Conservation (phyloP, 2,888 invertebrate species). For the Drosophila pseudotakahashii region DNA sequence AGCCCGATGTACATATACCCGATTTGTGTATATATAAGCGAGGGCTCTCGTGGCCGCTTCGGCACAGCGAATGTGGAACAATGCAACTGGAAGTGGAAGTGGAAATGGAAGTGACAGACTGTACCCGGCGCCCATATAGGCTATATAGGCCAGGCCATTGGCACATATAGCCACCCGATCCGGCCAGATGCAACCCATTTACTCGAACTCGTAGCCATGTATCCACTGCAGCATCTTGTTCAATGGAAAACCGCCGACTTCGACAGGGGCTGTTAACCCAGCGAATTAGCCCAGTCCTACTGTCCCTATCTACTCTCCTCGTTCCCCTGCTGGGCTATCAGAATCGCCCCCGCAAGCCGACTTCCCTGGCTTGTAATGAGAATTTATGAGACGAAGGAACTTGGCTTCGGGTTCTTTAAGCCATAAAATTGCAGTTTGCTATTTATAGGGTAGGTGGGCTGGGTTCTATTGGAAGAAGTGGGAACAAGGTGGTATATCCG, state of each 20-base stretch:
- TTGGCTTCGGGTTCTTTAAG: not conserved
- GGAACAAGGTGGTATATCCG: not conserved
- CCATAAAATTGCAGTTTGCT: constrained; percentile 12
- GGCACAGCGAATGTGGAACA: constrained; percentile 26
- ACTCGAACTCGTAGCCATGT: not conserved
- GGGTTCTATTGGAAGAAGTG: not conserved
- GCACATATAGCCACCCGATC: constrained; percentile 51
- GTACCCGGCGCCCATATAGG: constrained; percentile 49
- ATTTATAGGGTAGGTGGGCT: constrained; percentile 2
- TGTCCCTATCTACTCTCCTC: not conserved
- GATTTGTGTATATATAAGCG: constrained; percentile 7
- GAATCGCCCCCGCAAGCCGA: not conserved
- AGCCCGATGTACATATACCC: not conserved
- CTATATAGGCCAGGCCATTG: constrained; percentile 70
- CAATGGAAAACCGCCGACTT: constrained; percentile 27
- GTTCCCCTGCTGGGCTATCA: not conserved
- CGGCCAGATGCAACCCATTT: constrained; percentile 4
- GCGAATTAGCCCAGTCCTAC: not conserved
- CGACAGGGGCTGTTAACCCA: constrained; percentile 2
- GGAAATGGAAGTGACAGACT: constrained; percentile 56
- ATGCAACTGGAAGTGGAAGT: constrained; percentile 60
- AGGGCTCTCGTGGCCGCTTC: constrained; percentile 19
- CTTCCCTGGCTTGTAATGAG: constrained; percentile 11
- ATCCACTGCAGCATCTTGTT: constrained; percentile 13
- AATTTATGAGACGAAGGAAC: constrained; percentile 16